Conservation (phyloP, 1,140 invertebrate species). For the Anastrepha obliqua region DNA sequence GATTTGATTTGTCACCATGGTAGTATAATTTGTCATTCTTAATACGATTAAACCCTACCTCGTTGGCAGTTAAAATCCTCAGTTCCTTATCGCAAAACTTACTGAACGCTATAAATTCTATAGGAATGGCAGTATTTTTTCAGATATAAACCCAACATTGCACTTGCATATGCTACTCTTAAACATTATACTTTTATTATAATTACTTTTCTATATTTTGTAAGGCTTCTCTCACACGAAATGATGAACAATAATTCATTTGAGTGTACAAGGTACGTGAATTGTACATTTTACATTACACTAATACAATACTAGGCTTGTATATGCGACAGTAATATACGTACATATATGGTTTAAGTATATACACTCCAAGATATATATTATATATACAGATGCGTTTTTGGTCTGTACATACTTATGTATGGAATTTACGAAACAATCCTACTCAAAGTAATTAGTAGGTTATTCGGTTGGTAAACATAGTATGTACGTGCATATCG, state of each 20-base stretch:
- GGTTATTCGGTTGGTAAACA: not conserved
- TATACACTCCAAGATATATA: not conserved
- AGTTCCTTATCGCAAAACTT: no score
- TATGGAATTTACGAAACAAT: conserved; percentile 13
- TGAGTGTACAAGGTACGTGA: conserved; percentile 40
- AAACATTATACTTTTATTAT: no score
- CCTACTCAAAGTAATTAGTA: conserved; percentile 33
- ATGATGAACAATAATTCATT: conserved; percentile 35
- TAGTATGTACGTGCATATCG: no score
- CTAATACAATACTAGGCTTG: not conserved
- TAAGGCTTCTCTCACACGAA: conserved; percentile 50
- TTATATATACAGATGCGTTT: not conserved
- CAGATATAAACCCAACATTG: no score
- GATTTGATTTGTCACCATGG: no score
- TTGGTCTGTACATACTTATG: not conserved
- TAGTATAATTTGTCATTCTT: no score
- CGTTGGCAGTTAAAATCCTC: no score
- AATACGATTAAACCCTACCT: no score
- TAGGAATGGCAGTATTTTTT: no score
- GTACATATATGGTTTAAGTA: not conserved
- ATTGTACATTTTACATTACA: conserved; percentile 34
- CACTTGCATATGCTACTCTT: no score
- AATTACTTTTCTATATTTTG: not conserved
- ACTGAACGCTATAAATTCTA: no score
- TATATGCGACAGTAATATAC: not conserved